These are phyloP conservation scores for Ceryle rudis DNA, from an alignment of 2,797 vertebrate genomes.

Conservation along the genomic window DNA sequence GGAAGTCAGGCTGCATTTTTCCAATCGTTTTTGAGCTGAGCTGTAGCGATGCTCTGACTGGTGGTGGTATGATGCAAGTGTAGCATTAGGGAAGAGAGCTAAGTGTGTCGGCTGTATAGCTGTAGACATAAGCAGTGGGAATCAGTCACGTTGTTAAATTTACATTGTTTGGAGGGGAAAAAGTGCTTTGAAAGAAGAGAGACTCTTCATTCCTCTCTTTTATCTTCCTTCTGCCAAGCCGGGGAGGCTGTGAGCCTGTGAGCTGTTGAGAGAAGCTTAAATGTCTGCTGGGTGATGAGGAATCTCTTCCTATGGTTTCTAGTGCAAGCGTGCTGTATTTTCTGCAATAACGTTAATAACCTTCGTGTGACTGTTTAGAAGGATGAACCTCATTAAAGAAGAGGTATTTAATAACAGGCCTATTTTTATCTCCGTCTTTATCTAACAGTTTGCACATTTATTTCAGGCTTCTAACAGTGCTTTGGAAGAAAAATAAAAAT, in stretches of 20 bases:
- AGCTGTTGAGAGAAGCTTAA: conserved; percentile 10
- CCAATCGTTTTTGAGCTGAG: not conserved
- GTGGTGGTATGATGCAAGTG: not conserved
- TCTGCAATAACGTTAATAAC: conserved; percentile 39
- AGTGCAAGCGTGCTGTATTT: conserved; percentile 14
- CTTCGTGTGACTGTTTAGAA: conserved; percentile 31
- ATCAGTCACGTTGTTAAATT: not conserved
- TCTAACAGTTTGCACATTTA: conserved; percentile 36
- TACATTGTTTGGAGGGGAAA: not conserved
- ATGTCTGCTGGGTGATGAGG: conserved; percentile 16
- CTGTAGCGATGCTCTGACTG: not conserved
- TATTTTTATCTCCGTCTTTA: conserved; percentile 68
- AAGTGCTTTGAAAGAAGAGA: conserved; percentile 6
- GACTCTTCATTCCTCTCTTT: not conserved
- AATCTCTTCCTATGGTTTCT: not conserved
- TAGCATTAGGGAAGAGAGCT: not conserved
- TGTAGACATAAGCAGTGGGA: not conserved
- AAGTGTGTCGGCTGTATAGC: not conserved
- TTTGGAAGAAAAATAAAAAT: conserved; percentile 53
- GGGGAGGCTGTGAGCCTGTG: not conserved
- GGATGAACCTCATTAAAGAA: conserved; percentile 63
- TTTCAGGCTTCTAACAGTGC: conserved; percentile 38
- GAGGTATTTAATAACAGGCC: conserved; percentile 56
- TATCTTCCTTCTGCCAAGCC: not conserved
- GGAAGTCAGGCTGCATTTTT: not conserved